These are phyloP conservation scores for Antheraea pernyi DNA, from an alignment of 1,140 invertebrate genomes.

Conservation along the genomic window DNA sequence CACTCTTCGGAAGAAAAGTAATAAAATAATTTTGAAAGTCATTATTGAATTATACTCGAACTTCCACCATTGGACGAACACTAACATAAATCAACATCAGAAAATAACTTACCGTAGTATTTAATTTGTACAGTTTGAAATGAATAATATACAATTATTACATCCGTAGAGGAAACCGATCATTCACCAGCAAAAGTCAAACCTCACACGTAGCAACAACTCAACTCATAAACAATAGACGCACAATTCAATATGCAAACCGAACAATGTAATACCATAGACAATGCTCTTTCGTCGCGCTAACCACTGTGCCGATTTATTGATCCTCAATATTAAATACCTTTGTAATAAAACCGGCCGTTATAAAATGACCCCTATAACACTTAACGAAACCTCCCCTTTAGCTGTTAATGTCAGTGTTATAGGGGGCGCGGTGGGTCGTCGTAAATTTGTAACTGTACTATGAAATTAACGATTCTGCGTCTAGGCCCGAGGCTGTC, in stretches of 20 bases:
- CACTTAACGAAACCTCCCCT: conserved; percentile 25
- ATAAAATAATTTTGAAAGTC: no score
- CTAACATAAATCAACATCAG: no score
- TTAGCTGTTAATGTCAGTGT: conserved; percentile 16
- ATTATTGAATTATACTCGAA: no score
- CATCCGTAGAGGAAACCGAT: not conserved
- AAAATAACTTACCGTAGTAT: not conserved
- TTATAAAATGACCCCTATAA: conserved; percentile 35
- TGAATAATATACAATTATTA: not conserved
- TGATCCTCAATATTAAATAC: conserved; percentile 68
- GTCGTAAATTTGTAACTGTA: conserved; percentile 33
- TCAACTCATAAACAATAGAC: conserved; percentile 63
- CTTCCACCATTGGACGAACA: no score
- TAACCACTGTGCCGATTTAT: conserved; percentile 72
- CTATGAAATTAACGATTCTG: conserved; percentile 36
- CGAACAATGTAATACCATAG: conserved; percentile 65
- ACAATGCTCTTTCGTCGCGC: conserved; percentile 72
- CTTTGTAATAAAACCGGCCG: conserved; percentile 61
- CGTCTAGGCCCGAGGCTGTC: conserved; percentile 54
- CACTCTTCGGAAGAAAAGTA: no score
- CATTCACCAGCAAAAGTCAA: conserved; percentile 19
- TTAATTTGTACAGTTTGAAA: not conserved
- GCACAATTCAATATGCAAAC: conserved; percentile 73
- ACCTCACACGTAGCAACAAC: conserved; percentile 61
- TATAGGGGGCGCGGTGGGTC: conserved; percentile 33